Evolutionary conservation across 1,140 invertebrate species (phyloP).

Genomic region (Ditylenchus dipsaci): DNA sequence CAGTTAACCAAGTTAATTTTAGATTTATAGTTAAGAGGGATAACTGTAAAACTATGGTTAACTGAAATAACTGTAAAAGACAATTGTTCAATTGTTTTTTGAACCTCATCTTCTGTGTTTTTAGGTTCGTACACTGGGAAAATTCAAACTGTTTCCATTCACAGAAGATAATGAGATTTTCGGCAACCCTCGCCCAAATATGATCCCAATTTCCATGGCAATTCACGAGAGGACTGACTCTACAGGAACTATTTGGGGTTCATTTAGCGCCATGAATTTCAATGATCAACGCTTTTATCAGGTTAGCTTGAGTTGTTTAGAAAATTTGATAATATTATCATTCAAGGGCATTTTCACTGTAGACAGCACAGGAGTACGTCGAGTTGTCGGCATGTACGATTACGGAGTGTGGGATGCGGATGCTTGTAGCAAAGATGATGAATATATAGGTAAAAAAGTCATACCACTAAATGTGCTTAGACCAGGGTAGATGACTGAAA

Average conservation of each 20-base stretch:
- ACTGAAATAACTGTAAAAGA: too few relatives aligned
- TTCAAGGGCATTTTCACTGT: conserved; percentile 57
- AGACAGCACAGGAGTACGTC: conserved; percentile 47
- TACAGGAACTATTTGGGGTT: conserved; percentile 54
- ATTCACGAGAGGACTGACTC: conserved; percentile 53
- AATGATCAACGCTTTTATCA: conserved; percentile 56
- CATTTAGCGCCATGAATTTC: conserved; percentile 57
- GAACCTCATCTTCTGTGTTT: background rate
- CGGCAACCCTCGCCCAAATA: conserved; percentile 42
- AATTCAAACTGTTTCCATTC: conserved; percentile 57
- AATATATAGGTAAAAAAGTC: conserved; percentile 53
- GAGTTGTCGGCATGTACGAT: conserved; percentile 54
- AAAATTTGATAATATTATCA: background rate
- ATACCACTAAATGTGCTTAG: too few relatives aligned
- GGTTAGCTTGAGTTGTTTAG: background rate
- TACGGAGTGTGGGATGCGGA: conserved; percentile 55
- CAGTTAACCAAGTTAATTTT: too few relatives aligned
- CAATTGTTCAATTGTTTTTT: background rate
- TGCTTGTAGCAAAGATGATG: conserved; percentile 54
- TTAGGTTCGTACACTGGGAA: conserved; percentile 43
- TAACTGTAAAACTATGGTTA: too few relatives aligned
- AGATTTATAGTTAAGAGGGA: too few relatives aligned
- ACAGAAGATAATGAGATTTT: conserved; percentile 55
- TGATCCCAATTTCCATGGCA: conserved; percentile 58
- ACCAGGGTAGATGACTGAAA: too few relatives aligned